Conservation (phyloP, 2,797 vertebrate species). For the Rhinogobio ventralis region DNA sequence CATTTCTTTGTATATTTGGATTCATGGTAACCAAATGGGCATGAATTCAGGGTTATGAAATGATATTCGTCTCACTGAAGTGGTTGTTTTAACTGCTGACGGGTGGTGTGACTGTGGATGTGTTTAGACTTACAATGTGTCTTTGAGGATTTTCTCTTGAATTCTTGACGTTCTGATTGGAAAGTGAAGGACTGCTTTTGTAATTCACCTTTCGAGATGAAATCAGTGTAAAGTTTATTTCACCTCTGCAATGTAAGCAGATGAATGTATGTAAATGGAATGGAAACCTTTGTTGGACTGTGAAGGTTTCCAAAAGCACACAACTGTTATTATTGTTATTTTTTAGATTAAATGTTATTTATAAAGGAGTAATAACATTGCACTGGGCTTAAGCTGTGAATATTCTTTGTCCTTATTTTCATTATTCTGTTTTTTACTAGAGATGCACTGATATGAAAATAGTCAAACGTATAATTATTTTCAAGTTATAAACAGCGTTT, state of each 20-base stretch:
- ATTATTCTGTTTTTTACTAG: neutral
- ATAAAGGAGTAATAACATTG: constrained; percentile 54
- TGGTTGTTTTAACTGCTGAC: constrained; percentile 2
- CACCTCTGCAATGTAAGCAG: constrained; percentile 42
- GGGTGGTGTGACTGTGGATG: constrained; percentile 21
- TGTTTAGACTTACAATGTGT: neutral
- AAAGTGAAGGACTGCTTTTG: constrained; percentile 33
- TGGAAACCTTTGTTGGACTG: constrained; percentile 67
- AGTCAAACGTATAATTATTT: no score
- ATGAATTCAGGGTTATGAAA: constrained; percentile 13
- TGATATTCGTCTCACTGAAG: constrained; percentile 10
- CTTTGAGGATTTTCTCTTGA: neutral
- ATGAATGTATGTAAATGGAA: constrained; percentile 63
- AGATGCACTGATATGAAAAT: neutral
- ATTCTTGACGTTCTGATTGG: constrained; percentile 38
- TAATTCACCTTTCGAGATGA: constrained; percentile 22
- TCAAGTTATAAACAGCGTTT: neutral
- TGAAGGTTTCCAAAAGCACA: constrained; percentile 70
- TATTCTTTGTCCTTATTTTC: constrained; percentile 5
- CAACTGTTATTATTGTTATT: constrained; percentile 61
- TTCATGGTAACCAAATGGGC: neutral
- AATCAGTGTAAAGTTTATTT: constrained; percentile 22
- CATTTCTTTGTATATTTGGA: constrained; percentile 13
- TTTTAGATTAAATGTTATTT: constrained; percentile 76
- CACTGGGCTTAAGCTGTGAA: neutral